A percentile compares a stretch with the other conserved stretches of the same genome.
Evolutionary conservation across 2,113 vertebrate genomes (phyloP).

Genomic region (Tachysurus vachellii): DNA sequence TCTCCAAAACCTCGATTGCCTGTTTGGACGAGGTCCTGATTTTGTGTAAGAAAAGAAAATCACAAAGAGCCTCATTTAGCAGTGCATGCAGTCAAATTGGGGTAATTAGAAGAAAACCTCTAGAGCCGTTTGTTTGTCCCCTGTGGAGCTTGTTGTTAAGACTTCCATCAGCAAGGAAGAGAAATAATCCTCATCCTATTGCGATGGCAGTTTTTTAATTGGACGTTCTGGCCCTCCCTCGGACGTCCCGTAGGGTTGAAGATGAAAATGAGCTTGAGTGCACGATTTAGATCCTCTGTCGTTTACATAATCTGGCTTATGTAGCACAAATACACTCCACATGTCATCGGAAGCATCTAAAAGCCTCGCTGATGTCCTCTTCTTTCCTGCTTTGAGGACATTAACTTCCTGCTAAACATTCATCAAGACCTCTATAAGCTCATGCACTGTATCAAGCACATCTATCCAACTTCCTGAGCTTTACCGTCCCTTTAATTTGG

Average conservation of each 20-base stretch:
- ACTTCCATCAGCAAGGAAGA: background rate
- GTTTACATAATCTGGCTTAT: background rate
- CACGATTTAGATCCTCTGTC: background rate
- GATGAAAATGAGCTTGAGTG: background rate
- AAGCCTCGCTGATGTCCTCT: background rate
- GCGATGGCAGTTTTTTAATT: background rate
- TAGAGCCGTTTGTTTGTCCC: slow-evolving; percentile 4
- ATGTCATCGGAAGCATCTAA: background rate
- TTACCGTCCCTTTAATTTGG: background rate
- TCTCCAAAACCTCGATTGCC: too few relatives aligned
- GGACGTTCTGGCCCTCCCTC: background rate
- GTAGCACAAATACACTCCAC: background rate
- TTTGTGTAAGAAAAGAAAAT: background rate
- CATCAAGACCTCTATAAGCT: background rate
- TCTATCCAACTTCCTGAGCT: background rate
- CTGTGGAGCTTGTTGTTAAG: background rate
- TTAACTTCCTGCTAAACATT: background rate
- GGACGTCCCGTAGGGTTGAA: background rate
- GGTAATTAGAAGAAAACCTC: slow-evolving; percentile 18
- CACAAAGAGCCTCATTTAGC: background rate
- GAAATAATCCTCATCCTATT: background rate
- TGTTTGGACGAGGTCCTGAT: background rate
- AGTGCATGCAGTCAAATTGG: background rate
- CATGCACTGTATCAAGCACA: background rate
- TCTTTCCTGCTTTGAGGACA: background rate